phyloP scores from a whole-genome alignment of 1,140 invertebrate genomes.

The Aphaenogaster ashmeadi region DNA sequence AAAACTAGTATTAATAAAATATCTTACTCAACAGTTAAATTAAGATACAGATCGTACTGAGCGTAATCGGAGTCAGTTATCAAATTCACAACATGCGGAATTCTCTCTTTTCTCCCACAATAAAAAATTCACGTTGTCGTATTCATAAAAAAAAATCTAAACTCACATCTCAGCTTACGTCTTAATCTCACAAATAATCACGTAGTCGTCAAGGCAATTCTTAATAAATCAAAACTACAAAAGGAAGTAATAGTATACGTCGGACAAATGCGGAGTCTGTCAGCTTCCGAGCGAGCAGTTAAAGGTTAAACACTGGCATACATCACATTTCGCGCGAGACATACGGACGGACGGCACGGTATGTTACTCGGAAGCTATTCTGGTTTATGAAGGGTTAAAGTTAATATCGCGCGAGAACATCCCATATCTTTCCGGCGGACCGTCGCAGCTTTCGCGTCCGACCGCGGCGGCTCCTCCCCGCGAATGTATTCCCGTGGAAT shows the following conservation, averaged over 20 bases:
- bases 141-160: background rate
- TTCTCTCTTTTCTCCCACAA: background rate
- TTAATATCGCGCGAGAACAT: conserved; percentile 45
- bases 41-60: background rate
- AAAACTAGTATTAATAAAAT: conserved; percentile 13
- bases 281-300: conserved; percentile 49
- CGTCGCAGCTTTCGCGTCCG: conserved; percentile 22
- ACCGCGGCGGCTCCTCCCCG: conserved; percentile 34
- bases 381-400: conserved; percentile 51
- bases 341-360: conserved; percentile 21
- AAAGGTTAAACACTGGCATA: conserved; percentile 51
- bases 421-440: conserved; percentile 24
- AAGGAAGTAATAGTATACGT: conserved; percentile 17
- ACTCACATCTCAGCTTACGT: background rate
- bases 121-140: background rate
- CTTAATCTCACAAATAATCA: conserved; percentile 24
- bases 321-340: conserved; percentile 50
- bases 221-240: conserved; percentile 35
- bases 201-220: conserved; percentile 19
- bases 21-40: conserved; percentile 6
- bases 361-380: conserved; percentile 53
- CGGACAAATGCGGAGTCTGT: conserved; percentile 47
- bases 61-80: background rate
- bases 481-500: conserved; percentile 68
- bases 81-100: background rate